Evolutionary conservation across 2,113 vertebrate genomes (phyloP).

Genomic region (Carassius gibelio): DNA sequence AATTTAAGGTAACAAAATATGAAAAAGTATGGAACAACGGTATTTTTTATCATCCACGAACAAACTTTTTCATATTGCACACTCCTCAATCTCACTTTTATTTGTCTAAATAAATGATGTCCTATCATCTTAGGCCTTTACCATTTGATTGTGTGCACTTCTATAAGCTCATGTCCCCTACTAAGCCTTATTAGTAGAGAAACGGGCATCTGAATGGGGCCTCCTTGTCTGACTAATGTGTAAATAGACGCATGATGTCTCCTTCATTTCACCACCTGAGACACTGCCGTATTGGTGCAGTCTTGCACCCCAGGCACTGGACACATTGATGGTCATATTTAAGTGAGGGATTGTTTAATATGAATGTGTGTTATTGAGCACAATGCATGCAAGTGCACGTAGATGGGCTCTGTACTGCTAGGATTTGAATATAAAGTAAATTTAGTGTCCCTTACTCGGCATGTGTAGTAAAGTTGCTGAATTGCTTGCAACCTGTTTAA

Average conservation of each 20-base stretch:
- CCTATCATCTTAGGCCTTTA: background rate
- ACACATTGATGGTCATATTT: constrained; percentile 2
- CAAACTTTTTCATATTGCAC: no score
- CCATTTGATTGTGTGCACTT: background rate
- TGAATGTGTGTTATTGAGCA: background rate
- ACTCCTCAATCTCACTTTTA: background rate
- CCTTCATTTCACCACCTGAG: background rate
- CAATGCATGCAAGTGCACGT: background rate
- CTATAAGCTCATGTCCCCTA: background rate
- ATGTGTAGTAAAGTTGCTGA: background rate
- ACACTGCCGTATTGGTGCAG: background rate
- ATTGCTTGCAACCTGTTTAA: background rate
- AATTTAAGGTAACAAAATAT: no score
- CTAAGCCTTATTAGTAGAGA: background rate
- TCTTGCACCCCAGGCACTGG: background rate
- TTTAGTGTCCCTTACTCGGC: background rate
- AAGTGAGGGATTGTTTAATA: background rate
- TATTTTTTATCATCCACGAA: no score
- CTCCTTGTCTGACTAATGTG: background rate
- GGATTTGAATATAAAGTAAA: background rate
- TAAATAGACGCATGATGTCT: background rate
- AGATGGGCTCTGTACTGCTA: background rate
- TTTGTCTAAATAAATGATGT: background rate
- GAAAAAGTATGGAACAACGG: no score
- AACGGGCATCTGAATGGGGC: background rate